Base-by-base conservation (phyloP, 1,140 invertebrate species). In the Lamellibrachia luymesi region DNA sequence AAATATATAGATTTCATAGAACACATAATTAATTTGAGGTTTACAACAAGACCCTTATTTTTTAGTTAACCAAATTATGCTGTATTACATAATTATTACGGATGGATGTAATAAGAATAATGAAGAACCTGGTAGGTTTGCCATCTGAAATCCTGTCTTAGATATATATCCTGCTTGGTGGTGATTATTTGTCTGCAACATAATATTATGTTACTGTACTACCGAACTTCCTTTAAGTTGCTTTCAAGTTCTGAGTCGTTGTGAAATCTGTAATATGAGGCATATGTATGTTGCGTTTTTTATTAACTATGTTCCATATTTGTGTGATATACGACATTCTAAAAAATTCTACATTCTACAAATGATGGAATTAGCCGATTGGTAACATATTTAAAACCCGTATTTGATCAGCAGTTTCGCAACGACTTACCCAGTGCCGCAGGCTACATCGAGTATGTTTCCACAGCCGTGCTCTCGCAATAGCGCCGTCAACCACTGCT, bases 391-490 rank as follows among this genome's bases (percentile, higher is more conserved):
- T 93, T 38, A 92, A 94, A 92, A 2, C 2, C 93, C 25, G 38
- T 38, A 38, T 38, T 38, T 38, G 38, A 38, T 38, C 38, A 38
- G 64, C 25, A 8, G 64, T 80, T 22, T 2, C 64, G 1, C 89
- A 50, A 25, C 22, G 50, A 93, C 96, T 96, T 96, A 98, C 98
- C 98, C 98, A 5, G 98, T 98, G 5, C 98, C 98, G 95, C 98
- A 98, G 4, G 98, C 98, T 2, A 98, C 98, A 95, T 98, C 98
- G 64, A 98, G 96, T 91, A 98, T 97, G 38, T 97, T 97, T 49
- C 97, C 97, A 95, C 98, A 98, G 27, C 97, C 97, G 93, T 97
- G 97, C 22, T 97, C 96, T 38, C 96, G 97, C 51, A 98, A 95
- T n/a, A 98, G 95, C 6, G 97, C 97, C 0, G 97, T 97, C 4